These are phyloP conservation scores for Hyperoodon ampullatus DNA, from an alignment of 2,113 vertebrate genomes.

Conservation along the genomic window DNA sequence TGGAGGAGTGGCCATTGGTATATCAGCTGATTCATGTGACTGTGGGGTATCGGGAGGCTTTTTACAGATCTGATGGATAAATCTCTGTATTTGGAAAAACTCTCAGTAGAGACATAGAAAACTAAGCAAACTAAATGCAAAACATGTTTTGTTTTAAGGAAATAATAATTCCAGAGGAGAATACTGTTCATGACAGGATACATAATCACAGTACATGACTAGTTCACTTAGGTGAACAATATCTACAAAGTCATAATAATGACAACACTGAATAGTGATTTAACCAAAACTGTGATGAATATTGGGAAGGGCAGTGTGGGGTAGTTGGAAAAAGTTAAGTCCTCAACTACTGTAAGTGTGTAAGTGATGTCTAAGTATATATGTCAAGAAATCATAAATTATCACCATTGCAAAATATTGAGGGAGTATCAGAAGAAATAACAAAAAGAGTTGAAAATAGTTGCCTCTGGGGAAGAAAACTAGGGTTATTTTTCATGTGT, in stretches of 20 bases:
- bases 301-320: background rate
- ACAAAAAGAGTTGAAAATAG: background rate
- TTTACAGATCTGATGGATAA: background rate
- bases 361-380: background rate
- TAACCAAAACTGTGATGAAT: background rate
- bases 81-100: background rate
- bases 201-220: background rate
- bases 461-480: background rate
- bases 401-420: background rate
- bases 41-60: background rate
- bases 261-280: background rate
- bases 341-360: background rate
- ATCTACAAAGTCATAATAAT: background rate
- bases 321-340: background rate
- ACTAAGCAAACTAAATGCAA: background rate
- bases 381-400: background rate
- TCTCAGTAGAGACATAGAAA: background rate
- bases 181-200: background rate
- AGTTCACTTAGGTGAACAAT: background rate
- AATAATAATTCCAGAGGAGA: background rate
- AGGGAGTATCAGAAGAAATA: background rate
- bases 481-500: background rate
- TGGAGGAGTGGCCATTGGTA: background rate
- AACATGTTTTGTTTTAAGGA: background rate
- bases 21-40: background rate